Evolutionary conservation across 2,113 vertebrate species (phyloP), one percentile per base, ranked within the genome.

Genomic region (Oplegnathus fasciatus): DNA sequence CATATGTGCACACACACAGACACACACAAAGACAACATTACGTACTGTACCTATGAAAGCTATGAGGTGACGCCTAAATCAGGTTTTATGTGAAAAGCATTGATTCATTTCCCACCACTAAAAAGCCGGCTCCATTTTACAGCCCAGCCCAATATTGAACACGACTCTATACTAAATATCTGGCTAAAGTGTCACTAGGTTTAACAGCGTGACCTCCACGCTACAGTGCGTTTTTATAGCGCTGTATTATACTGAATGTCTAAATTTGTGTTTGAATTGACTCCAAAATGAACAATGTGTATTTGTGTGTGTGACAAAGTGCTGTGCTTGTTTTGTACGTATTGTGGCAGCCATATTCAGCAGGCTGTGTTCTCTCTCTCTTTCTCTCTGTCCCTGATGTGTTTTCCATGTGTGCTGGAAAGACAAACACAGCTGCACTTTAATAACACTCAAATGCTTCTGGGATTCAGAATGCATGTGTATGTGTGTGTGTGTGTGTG

Each of bases 381-480:
- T 71, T 64, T 37, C 64, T 37, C 62, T 89, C 58, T 72, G 28
- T 83, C 74, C 76, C 86, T 87, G 93, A 94, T 94, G 91, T 88
- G 83, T 93, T 94, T 95, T 95, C 93, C 93, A 91, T 93, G 91
- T 94, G 94, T 72, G 68, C 84, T 93, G 93, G 92, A 95, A 95
- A 95, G 93, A 95, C 94, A 94, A 94, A 95, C 95, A 95, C 94
- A 95, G 95, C 94, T 95, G 94, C 91, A 94, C 86, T 94, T 94
- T 95, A 93, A 95, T 94, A 93, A 94, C 92, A 94, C 92, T 89
- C 88, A 87, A 92, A 94, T 91, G 88, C 91, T 93, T 93, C 89
- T 93, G 91, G 87, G 90, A 92, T 87, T 87, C 78, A 78, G 66
- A 67, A 78, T 79, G 52, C 40, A 50, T 77, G 81, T 86, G 84